Evolutionary conservation across 2,888 invertebrate species (phyloP), one percentile per base, ranked within the genome.

Genomic region (Himalopsyche japonica): DNA sequence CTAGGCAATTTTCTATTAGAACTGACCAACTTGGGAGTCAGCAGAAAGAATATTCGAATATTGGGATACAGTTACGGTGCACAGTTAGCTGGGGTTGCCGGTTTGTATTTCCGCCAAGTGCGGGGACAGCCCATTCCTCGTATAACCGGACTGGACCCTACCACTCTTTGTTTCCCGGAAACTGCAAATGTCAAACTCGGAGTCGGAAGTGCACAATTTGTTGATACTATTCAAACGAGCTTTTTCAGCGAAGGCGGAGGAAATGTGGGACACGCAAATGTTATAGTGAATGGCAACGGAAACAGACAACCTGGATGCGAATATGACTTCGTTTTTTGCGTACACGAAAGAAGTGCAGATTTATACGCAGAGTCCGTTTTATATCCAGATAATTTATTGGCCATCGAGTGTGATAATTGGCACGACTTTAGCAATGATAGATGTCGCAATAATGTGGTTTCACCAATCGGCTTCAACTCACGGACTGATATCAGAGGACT

Each of bases 201-300:
- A 7, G 82, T 76, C 5, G 10, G 80, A 32, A 86, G 86, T 79
- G 87, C 87, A 5, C 34, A 15, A 6, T 87, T 86, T 27, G 87
- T 87, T 12, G 87, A 87, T 34, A 82, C 82, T 5, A 87, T 87
- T 20, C 84, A 87, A 49, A 87, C 87, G 24, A 86, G 86, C n/a
- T 49, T 85, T 6, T 24, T 86, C 8, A 86, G 87, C 37, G 80
- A 85, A 12, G 79, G 76, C 20, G 48, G 37, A n/a, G 80, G 81
- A 3, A 70, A 20, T 12, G 49, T 86, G 3, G 87, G 87, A 8
- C 87, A 87, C 27, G 86, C 87, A 20, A 84, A 87, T 48, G 83
- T 82, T 81, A 85, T 84, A 49, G 82, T 87, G 6, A 87, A 87
- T 37, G 83, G 83, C 3, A 83, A 80, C 43, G 43, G 43, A 15